These are phyloP conservation scores for Apolygus lucorum DNA, from an alignment of 1,140 invertebrate species.

Conservation along the genomic window DNA sequence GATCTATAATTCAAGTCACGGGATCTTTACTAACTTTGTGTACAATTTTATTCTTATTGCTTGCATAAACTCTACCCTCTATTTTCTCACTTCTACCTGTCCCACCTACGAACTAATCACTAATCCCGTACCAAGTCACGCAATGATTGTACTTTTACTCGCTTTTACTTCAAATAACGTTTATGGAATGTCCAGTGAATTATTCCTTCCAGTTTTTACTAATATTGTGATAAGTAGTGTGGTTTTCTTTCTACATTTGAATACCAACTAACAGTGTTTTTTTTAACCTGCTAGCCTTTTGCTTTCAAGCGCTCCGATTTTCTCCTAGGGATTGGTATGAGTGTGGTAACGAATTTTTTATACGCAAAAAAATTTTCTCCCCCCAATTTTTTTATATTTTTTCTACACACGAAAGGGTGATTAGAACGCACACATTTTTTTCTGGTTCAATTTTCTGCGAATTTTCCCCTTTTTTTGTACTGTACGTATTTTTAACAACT, in stretches of 20 bases:
- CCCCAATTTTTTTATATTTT: not conserved
- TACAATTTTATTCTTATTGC: too few relatives aligned
- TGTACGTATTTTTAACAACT: not conserved
- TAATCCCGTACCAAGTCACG: too few relatives aligned
- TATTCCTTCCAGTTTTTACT: not conserved
- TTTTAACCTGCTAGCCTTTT: constrained; percentile 5
- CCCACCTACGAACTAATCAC: too few relatives aligned
- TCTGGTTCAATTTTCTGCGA: not conserved
- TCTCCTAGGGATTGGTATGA: constrained; percentile 2
- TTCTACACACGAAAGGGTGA: not conserved
- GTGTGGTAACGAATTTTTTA: constrained; percentile 8
- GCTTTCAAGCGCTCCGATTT: constrained; percentile 10
- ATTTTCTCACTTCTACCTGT: too few relatives aligned
- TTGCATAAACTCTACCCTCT: too few relatives aligned
- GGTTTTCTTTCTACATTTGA: not conserved
- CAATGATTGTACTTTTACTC: too few relatives aligned
- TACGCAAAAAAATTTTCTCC: not conserved
- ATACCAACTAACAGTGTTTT: constrained; percentile 10
- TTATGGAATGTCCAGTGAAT: not conserved
- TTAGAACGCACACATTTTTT: not conserved
- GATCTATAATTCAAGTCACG: too few relatives aligned
- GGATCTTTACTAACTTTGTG: too few relatives aligned
- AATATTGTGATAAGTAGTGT: not conserved
- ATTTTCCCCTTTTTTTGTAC: not conserved
- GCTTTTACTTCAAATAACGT: too few relatives aligned